These are phyloP conservation scores for Folsomia manolachei DNA, from an alignment of 2,888 invertebrate species.

Conservation along the genomic window DNA sequence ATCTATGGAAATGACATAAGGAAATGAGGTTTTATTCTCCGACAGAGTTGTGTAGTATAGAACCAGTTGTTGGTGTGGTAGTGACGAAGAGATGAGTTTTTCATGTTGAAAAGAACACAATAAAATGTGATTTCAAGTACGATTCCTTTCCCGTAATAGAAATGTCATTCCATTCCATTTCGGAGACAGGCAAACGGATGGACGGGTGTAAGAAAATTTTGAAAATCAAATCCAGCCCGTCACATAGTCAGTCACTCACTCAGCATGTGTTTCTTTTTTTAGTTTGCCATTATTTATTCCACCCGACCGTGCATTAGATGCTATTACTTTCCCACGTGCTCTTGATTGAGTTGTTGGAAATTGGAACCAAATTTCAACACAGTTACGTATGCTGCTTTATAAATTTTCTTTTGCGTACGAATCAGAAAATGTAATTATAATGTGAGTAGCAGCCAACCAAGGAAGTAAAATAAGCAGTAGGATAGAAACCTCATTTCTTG, in stretches of 20 bases:
- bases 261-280: slow-evolving; percentile 6
- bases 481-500: no score
- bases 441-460: no score
- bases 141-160: background rate
- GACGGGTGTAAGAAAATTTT: background rate
- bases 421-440: no score
- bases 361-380: no score
- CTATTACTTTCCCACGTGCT: background rate
- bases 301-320: background rate
- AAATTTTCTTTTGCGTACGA: no score
- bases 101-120: background rate
- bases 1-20: slow-evolving; percentile 2
- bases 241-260: background rate
- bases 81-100: background rate
- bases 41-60: no score
- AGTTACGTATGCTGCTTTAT: no score
- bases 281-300: background rate
- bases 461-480: no score
- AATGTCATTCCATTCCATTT: background rate
- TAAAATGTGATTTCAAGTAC: background rate
- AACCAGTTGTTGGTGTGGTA: background rate
- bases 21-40: slow-evolving; percentile 7
- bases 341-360: background rate
- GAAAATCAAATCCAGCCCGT: background rate
- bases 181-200: background rate